Evolutionary conservation across 2,888 invertebrate species (phyloP).

Genomic region (Zygogramma bicolorata): DNA sequence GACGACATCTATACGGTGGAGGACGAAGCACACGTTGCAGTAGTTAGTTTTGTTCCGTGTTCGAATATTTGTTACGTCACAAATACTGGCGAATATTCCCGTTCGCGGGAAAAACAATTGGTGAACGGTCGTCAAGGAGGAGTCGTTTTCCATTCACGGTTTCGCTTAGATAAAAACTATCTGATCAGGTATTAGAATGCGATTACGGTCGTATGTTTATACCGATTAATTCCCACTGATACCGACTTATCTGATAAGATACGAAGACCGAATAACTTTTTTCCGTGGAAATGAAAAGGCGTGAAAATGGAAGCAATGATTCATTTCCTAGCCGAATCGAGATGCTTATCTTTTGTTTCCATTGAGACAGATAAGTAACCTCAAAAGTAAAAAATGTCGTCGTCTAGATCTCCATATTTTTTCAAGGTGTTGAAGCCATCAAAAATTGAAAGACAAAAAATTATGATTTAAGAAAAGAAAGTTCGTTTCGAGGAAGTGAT

Average conservation of each 20-base stretch:
- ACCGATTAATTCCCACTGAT: background rate
- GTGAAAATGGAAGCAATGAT: background rate
- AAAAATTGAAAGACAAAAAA: no score
- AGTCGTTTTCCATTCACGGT: background rate
- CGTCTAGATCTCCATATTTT: no score
- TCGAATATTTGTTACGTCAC: no score
- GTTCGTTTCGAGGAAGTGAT: no score
- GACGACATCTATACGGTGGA: no score
- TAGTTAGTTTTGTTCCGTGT: no score
- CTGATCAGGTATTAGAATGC: background rate
- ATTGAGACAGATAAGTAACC: no score
- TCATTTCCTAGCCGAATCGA: background rate
- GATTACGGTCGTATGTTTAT: background rate
- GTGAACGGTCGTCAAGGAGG: background rate
- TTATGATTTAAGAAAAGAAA: no score
- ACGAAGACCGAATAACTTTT: background rate
- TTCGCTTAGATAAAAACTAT: background rate
- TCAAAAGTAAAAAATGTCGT: no score
- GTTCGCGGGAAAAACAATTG: background rate
- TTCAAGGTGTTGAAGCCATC: no score
- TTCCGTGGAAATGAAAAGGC: background rate
- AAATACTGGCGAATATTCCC: no score
- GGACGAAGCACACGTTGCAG: no score
- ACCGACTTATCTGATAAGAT: background rate
- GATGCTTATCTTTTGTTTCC: background rate